These are phyloP conservation scores for Euwallacea fornicatus DNA, from an alignment of 1,140 invertebrate species.

Conservation along the genomic window DNA sequence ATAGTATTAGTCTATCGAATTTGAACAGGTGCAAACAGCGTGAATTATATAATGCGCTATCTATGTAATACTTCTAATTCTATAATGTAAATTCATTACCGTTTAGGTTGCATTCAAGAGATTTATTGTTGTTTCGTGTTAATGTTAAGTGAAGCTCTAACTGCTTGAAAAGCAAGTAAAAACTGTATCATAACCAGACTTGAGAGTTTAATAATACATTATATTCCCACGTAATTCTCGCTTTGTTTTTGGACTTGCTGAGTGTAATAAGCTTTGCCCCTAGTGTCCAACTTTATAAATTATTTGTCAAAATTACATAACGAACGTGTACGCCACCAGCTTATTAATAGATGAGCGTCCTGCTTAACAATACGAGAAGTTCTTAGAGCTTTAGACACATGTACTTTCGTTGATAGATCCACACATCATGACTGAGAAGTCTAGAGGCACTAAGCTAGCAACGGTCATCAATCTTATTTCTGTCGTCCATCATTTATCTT, in stretches of 20 bases:
- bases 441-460: constrained; percentile 19
- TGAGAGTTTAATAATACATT: too few species aligned
- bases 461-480: constrained; percentile 44
- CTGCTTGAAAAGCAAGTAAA: too few species aligned
- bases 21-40: constrained; percentile 10
- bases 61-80: constrained; percentile 8
- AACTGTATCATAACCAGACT: too few species aligned
- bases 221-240: too few species aligned
- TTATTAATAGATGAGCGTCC: constrained; percentile 1
- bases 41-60: constrained; percentile 21
- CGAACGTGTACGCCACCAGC: not conserved
- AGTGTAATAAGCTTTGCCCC: not conserved
- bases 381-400: constrained; percentile 23
- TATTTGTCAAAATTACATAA: constrained; percentile 3
- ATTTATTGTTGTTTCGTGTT: constrained; percentile 6
- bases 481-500: constrained; percentile 47
- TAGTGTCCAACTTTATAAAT: not conserved
- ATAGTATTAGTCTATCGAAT: constrained; percentile 26
- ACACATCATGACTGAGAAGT: constrained; percentile 23
- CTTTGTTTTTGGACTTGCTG: too few species aligned
- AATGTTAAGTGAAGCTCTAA: not conserved
- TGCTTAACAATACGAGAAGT: constrained; percentile 12
- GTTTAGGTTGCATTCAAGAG: not conserved
- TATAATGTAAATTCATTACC: constrained; percentile 15
- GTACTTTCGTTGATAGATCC: constrained; percentile 26